These are phyloP conservation scores for Lynx canadensis DNA, from an alignment of 2,113 vertebrate genomes.

Conservation along the genomic window DNA sequence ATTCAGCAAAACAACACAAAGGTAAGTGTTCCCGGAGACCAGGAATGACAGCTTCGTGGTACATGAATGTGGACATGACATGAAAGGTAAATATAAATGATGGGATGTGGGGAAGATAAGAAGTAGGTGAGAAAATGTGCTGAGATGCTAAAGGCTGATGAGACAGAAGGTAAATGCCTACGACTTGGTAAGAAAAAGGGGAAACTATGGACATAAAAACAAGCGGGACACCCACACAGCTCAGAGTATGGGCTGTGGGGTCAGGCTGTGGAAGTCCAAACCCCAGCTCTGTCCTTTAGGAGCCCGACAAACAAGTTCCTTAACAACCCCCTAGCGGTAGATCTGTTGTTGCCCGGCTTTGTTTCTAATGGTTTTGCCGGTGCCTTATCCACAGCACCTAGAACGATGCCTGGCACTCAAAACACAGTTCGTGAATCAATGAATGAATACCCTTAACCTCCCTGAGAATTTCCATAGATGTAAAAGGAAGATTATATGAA, in stretches of 20 bases:
- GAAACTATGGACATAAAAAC: neutral
- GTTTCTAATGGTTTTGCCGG: neutral
- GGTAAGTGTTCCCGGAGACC: neutral
- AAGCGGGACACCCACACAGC: neutral
- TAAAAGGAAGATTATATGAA: slow-evolving; percentile 2
- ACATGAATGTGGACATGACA: neutral
- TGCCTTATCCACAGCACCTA: neutral
- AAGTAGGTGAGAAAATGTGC: slow-evolving; percentile 3
- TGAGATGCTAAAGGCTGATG: slow-evolving; percentile 18
- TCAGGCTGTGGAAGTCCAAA: too few relatives aligned
- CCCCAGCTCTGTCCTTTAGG: neutral
- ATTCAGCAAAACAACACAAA: neutral
- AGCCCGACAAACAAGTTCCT: neutral
- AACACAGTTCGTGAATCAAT: neutral
- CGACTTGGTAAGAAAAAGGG: neutral
- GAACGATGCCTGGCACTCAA: neutral
- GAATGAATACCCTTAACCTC: neutral
- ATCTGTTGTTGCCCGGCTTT: neutral
- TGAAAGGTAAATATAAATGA: slow-evolving; percentile 35
- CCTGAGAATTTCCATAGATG: neutral
- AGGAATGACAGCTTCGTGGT: neutral
- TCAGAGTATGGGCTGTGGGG: accelerated
- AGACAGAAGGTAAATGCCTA: slow-evolving; percentile 45
- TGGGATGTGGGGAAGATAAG: neutral
- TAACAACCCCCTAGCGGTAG: accelerated